Base-by-base conservation (phyloP, 2,113 vertebrate genomes). In the Indicator maculatus region DNA sequence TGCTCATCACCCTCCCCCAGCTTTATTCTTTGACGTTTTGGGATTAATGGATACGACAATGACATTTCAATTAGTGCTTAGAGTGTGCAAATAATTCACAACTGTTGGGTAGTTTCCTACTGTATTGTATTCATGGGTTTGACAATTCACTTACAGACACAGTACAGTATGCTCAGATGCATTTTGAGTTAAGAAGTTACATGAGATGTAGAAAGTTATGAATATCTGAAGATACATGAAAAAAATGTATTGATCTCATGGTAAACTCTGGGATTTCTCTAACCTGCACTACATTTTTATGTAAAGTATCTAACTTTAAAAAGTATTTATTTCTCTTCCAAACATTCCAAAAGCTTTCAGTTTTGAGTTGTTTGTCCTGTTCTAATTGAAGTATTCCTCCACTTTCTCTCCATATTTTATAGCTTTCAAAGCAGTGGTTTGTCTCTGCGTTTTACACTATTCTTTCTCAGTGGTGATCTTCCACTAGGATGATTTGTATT, bases 1-100 rank as follows among this genome's bases (percentile, higher is more conserved):
- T 89, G 85, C 88, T 90, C 88, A 87, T 96, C 90, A 77, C 92
- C 94, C 96, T 97, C 96, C 94, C 95, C 94, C 93, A 93, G 88
- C 95, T 96, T 95, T 97, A 93, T 94, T 94, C 93, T 95, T 66
- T 96, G 93, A 93, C 94, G 69, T 90, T 96, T 92, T 85, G 88
- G 86, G 96, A 97, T 97, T 97, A 96, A 96, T 97, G 93, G 94
- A 90, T 91, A 88, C 18, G 2, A 90, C 90, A 95, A 92, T 91
- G 94, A 97, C 96, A 95, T 97, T 97, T 97, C 95, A 97, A 91
- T 97, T 97, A 96, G 95, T 92, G 93, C 95, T 98, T 96, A 89
- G 95, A 75, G 92, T 95, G 96, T 95, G 83, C 60, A 11, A 91
- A 96, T 98, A 97, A 98, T 96, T 98, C 97, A 95, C 90, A 86